Evolutionary conservation across 2,113 vertebrate species (phyloP), one percentile per base, ranked within the genome.

Genomic region (Anguilla japonica): DNA sequence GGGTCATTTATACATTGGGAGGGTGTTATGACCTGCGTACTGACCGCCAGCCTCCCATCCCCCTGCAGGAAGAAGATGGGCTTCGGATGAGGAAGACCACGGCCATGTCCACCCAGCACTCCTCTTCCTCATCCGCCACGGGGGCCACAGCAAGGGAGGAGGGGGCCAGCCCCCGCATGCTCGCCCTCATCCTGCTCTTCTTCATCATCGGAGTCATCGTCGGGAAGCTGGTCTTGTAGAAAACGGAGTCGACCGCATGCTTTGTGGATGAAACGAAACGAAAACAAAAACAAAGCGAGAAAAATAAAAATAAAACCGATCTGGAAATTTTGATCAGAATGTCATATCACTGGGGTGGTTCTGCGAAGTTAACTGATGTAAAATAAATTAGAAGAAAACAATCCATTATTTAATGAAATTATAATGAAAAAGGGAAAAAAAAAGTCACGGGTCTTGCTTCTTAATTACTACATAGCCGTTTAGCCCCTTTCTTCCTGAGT

Each of bases 221-320:
- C 91, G 98, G 98, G 93, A 99, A 99, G 95, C 96, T 99, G 91
- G 96, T 97, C 93, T 97, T 99, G 97, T 99, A 99, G 94, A 96
- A 92, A 90, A 92, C 88, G 83, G 60, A 20, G 18, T 34, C 39
- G 81, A 88, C 89, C 92, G 97, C 97, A 96, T 97, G 97, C 95
- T 92, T 89, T 92, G 90, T 91, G 93, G 86, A 89, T 88, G 79
- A 88, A 89, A 85, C 57, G 50, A 53, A 53, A 53, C 13, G 0
- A 46, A 86, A 87, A 88, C 63, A 43, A 84, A 86, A 50, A 81
- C 84, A 93, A 91, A 92, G 26, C 60, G 82, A 53, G 90, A 93
- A 94, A 90, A 29, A 39, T 82, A 85, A 88, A 78, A 87, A 53
- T 13, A 88, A 87, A 89, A 89, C 88, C 91, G 93, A 91, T 93